These are phyloP conservation scores for human DNA, from an alignment of 2,113 vertebrate genomes.

Conservation along the genomic window DNA sequence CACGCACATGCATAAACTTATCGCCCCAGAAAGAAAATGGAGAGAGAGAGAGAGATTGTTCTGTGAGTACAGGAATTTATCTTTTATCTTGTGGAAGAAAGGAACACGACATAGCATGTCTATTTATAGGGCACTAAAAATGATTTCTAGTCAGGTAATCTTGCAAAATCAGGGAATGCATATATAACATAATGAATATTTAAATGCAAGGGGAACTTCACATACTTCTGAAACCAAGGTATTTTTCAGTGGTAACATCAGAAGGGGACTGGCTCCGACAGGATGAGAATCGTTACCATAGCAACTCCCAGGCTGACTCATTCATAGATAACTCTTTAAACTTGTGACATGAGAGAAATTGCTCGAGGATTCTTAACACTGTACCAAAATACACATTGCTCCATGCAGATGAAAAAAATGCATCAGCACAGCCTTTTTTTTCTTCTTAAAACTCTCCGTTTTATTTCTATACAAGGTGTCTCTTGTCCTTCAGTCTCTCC, in stretches of 20 bases:
- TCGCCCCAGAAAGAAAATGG: not conserved
- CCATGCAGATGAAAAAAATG: slow-evolving; percentile 43
- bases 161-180: slow-evolving; percentile 61
- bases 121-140: slow-evolving; percentile 71
- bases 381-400: slow-evolving; percentile 68
- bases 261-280: slow-evolving; percentile 41
- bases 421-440: not conserved
- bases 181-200: slow-evolving; percentile 70
- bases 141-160: slow-evolving; percentile 68
- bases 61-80: slow-evolving; percentile 46
- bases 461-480: not conserved
- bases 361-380: slow-evolving; percentile 73
- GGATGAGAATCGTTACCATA: slow-evolving; percentile 69
- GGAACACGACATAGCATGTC: not conserved
- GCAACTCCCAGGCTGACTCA: slow-evolving; percentile 74
- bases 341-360: slow-evolving; percentile 67
- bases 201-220: slow-evolving; percentile 65
- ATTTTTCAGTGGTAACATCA: slow-evolving; percentile 56
- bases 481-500: not conserved
- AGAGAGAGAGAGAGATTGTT: not conserved
- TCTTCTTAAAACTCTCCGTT: not conserved
- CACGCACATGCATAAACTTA: not conserved
- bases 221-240: slow-evolving; percentile 57
- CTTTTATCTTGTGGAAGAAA: slow-evolving; percentile 62
- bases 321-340: slow-evolving; percentile 77